Percentiles rank a stretch among this genome's conserved stretches.
Evolutionary conservation across 1,140 invertebrate genomes (phyloP).

Genomic region (Lethrus apterus): DNA sequence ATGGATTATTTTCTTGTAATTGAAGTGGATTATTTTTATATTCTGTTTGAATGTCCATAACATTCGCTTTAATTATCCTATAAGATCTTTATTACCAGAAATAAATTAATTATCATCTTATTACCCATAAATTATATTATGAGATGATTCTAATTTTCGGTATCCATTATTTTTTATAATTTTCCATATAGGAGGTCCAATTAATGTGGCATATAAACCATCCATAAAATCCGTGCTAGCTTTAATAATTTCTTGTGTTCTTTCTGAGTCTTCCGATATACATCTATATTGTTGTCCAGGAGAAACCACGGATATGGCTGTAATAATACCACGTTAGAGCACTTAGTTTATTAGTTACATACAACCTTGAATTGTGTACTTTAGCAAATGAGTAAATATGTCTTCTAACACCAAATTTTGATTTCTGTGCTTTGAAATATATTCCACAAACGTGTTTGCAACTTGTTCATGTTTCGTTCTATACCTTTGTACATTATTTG

Average conservation of each 20-base stretch:
- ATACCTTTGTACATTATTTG: slow-evolving; percentile 28
- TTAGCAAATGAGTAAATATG: slow-evolving; percentile 33
- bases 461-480: slow-evolving; percentile 27
- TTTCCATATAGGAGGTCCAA: slow-evolving; percentile 39
- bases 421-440: slow-evolving; percentile 27
- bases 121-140: slow-evolving; percentile 31
- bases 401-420: slow-evolving; percentile 27
- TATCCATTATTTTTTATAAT: slow-evolving; percentile 38
- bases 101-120: neutral
- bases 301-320: slow-evolving; percentile 38
- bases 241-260: slow-evolving; percentile 27
- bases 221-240: slow-evolving; percentile 41
- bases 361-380: slow-evolving; percentile 39
- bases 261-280: slow-evolving; percentile 19
- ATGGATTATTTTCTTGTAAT: slow-evolving; percentile 27
- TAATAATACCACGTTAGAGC: slow-evolving; percentile 16
- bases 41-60: slow-evolving; percentile 17
- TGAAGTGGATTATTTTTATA: slow-evolving; percentile 19
- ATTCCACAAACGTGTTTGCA: slow-evolving; percentile 32
- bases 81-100: too few species aligned
- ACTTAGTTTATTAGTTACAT: slow-evolving; percentile 2
- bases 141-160: slow-evolving; percentile 34
- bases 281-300: slow-evolving; percentile 35
- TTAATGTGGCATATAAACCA: slow-evolving; percentile 37
- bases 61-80: slow-evolving; percentile 21